Evolutionary conservation across 1,140 invertebrate species (phyloP).

Genomic region (Zaprionus camerounensis): DNA sequence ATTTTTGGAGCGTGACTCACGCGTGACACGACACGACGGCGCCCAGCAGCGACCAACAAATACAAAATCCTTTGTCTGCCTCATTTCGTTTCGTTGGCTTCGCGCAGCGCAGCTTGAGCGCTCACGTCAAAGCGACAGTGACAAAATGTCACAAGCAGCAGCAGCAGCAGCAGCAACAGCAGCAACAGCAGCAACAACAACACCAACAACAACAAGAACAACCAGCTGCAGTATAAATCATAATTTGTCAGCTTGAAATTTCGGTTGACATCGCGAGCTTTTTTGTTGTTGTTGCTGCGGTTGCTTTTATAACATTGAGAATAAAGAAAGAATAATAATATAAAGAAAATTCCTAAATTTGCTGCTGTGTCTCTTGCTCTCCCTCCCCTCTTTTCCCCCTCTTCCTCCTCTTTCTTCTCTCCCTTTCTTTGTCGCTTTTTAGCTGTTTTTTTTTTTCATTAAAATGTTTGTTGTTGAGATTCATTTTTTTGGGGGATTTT

Average conservation of each 20-base stretch:
- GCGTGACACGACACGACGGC: conserved; percentile 30
- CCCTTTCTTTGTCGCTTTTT: conserved; percentile 48
- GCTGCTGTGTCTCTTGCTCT: not conserved
- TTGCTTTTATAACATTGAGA: conserved; percentile 19
- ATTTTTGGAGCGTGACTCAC: conserved; percentile 33
- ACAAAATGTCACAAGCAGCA: conserved; percentile 40
- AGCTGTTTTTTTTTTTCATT: conserved; percentile 44
- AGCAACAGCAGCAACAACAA: conserved; percentile 33
- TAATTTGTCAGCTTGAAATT: conserved; percentile 67
- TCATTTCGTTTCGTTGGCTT: conserved; percentile 1
- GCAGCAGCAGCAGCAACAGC: conserved; percentile 15
- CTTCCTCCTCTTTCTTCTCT: not conserved
- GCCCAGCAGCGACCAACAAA: conserved; percentile 2
- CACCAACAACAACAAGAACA: conserved; percentile 28
- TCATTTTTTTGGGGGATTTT: conserved; percentile 6
- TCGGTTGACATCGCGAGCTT: conserved; percentile 32
- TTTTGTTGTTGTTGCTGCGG: conserved; percentile 12
- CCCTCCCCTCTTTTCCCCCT: not conserved
- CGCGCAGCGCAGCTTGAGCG: not conserved
- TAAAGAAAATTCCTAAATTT: conserved; percentile 27
- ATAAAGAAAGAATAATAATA: conserved; percentile 9
- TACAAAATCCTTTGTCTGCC: conserved; percentile 8
- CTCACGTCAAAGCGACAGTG: conserved; percentile 26
- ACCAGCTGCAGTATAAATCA: conserved; percentile 73
- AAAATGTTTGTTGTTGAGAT: conserved; percentile 26